Evolutionary conservation across 2,888 invertebrate species (phyloP).

Genomic region (Megastigmus dorsalis): DNA sequence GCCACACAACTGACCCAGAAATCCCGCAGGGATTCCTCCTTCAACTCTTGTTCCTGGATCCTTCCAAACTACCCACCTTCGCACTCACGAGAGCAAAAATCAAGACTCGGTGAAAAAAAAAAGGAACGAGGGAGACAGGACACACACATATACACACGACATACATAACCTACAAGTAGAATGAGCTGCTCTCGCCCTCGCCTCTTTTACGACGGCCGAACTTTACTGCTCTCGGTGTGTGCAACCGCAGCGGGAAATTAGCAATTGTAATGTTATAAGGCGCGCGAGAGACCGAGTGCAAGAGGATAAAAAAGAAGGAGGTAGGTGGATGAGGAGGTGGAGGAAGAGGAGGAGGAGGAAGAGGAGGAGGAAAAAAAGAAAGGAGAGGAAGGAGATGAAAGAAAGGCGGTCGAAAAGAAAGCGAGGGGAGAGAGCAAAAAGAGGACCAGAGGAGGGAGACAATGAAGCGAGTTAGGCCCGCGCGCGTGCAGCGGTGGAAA

Average conservation of each 20-base stretch:
- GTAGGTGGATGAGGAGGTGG: constrained; percentile 23
- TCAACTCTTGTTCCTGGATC: constrained; percentile 32
- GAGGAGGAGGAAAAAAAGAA: background rate
- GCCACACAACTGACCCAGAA: constrained; percentile 45
- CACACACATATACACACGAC: constrained; percentile 40
- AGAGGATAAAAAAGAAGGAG: constrained; percentile 31
- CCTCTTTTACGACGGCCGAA: constrained; percentile 70
- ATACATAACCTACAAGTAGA: too few species aligned
- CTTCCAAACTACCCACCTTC: constrained; percentile 17
- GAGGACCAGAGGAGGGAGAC: constrained; percentile 12
- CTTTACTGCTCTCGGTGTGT: constrained; percentile 65
- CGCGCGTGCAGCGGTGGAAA: too few species aligned
- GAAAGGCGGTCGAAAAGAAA: background rate
- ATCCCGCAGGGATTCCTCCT: constrained; percentile 48
- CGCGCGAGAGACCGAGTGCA: constrained; percentile 53
- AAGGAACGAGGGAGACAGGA: constrained; percentile 10
- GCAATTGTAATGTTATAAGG: constrained; percentile 73
- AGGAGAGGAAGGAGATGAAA: background rate
- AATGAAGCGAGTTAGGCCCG: constrained; percentile 33
- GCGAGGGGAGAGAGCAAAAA: background rate
- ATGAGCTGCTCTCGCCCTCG: constrained; percentile 65
- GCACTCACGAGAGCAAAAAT: constrained; percentile 13
- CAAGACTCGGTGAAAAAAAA: constrained; percentile 5
- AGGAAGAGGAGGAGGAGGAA: constrained; percentile 15
- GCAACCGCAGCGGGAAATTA: constrained; percentile 70